These are phyloP conservation scores for Takifugu ocellatus DNA, from an alignment of 2,797 vertebrate species.

Conservation along the genomic window DNA sequence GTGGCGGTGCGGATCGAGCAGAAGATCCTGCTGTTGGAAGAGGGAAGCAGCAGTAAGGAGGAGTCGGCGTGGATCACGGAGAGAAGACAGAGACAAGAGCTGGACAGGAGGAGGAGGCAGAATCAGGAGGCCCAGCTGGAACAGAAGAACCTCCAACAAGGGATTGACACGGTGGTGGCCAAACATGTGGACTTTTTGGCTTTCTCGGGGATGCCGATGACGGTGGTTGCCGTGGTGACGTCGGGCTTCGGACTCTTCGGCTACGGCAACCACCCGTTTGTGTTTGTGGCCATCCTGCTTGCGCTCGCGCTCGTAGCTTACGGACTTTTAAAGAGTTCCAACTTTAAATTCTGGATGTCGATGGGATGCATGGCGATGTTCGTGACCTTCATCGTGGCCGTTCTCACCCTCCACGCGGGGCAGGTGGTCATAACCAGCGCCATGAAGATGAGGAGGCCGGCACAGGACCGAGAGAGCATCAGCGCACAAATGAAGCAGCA, in stretches of 20 bases:
- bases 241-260: conserved; percentile 54
- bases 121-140: conserved; percentile 38
- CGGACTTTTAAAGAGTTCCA: conserved; percentile 33
- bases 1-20: conserved; percentile 57
- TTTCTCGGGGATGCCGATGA: conserved; percentile 63
- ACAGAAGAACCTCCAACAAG: conserved; percentile 53
- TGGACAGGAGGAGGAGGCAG: conserved; percentile 39
- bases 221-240: conserved; percentile 44
- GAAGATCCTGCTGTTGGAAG: conserved; percentile 52
- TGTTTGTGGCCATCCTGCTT: conserved; percentile 41
- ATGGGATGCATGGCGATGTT: conserved; percentile 59
- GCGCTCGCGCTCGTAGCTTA: conserved; percentile 39
- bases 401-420: conserved; percentile 57
- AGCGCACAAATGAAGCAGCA: conserved; percentile 21
- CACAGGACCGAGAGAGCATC: conserved; percentile 16
- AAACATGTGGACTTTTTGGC: conserved; percentile 62
- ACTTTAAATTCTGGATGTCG: conserved; percentile 69
- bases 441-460: conserved; percentile 24
- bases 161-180: conserved; percentile 51
- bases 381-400: conserved; percentile 48
- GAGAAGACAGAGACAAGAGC: conserved; percentile 28
- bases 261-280: conserved; percentile 51
- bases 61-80: conserved; percentile 22
- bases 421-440: conserved; percentile 34
- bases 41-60: conserved; percentile 6